phyloP scores from a whole-genome alignment of 2,797 vertebrate species.

The Oceanodroma leucorhoa region DNA sequence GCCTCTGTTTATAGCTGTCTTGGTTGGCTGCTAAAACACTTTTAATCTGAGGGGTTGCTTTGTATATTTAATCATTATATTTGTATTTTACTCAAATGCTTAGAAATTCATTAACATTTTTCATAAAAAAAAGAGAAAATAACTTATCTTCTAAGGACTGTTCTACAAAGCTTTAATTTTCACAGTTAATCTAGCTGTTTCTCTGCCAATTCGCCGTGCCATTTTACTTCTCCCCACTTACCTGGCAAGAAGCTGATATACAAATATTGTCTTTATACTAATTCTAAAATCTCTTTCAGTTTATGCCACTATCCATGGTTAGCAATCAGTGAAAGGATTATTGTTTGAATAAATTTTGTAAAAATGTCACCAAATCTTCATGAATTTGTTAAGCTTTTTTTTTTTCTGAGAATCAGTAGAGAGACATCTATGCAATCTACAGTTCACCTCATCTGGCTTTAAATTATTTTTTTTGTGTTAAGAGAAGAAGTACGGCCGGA shows the following conservation, averaged over 20 bases:
- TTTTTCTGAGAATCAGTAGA: neutral
- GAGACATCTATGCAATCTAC: neutral
- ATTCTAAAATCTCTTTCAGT: conserved; percentile 4
- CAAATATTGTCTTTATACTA: neutral
- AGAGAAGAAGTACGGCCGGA: neutral
- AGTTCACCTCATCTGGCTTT: neutral
- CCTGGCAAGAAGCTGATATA: neutral
- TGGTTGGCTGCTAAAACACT: neutral
- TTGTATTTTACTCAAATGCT: neutral
- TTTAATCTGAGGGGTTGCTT: neutral
- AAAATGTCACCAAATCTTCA: neutral
- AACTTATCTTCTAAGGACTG: neutral
- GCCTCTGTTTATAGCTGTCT: neutral
- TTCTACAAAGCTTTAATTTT: conserved; percentile 32
- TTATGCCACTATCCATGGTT: neutral
- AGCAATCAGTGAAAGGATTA: neutral
- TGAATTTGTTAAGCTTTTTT: neutral
- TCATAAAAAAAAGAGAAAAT: neutral
- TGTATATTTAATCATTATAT: neutral
- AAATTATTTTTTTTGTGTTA: neutral
- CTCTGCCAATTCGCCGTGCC: neutral
- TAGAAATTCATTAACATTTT: conserved; percentile 1
- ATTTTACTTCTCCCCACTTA: conserved; percentile 16
- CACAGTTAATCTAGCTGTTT: neutral
- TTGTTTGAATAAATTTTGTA: neutral